Evolutionary conservation across 30 jellyfish, hydroid and myxozoan species (phyloP).

Genomic region (Aurelia coerulea): DNA sequence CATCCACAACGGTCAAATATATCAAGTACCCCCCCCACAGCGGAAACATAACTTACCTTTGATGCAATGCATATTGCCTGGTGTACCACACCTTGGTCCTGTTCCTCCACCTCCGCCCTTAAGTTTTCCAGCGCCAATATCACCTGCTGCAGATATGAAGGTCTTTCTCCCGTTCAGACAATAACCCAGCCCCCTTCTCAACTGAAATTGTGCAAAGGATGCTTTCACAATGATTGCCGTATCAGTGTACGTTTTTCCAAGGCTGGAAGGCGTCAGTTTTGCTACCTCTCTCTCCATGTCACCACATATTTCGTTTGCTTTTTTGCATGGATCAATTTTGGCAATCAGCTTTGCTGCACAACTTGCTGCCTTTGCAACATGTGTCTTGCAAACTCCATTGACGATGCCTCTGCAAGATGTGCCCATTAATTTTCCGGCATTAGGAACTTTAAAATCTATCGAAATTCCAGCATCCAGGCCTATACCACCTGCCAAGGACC

Average conservation of each 20-base stretch:
- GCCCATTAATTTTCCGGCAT: conserved; percentile 6
- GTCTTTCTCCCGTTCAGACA: not conserved
- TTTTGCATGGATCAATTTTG: conserved; percentile 34
- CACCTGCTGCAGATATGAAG: not conserved
- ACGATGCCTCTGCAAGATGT: conserved; percentile 24
- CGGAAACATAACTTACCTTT: too few species aligned
- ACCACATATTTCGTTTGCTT: conserved; percentile 11
- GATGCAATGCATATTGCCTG: not conserved
- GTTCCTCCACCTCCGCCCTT: not conserved
- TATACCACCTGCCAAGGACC: conserved; percentile 23
- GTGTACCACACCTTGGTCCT: not conserved
- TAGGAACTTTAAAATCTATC: not conserved
- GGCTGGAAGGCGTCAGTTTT: not conserved
- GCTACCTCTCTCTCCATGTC: conserved; percentile 26
- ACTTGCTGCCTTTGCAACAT: conserved; percentile 21
- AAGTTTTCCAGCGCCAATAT: not conserved
- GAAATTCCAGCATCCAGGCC: conserved; percentile 43
- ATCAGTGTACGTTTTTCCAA: conserved; percentile 23
- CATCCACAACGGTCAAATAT: too few species aligned
- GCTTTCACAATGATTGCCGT: conserved; percentile 2
- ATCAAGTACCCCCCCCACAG: too few species aligned
- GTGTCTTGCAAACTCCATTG: conserved; percentile 12
- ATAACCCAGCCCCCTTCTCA: not conserved
- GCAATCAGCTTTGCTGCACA: conserved; percentile 29
- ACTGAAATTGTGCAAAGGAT: not conserved